Conservation (phyloP, 2,113 vertebrate genomes). For the Brachyhypopomus gauderio region DNA sequence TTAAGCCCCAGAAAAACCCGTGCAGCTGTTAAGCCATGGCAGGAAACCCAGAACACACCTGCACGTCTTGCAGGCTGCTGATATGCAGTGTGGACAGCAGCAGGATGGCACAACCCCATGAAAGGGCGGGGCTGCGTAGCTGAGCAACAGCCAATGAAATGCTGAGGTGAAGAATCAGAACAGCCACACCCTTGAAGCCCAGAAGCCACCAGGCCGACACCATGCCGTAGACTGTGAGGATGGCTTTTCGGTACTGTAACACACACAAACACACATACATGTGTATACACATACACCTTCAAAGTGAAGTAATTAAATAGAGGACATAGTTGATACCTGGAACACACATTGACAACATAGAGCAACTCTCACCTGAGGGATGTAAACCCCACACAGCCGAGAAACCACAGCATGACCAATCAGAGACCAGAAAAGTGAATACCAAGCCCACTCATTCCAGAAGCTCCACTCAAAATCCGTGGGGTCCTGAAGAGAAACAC, state of each 20-base stretch:
- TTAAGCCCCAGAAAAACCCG: neutral
- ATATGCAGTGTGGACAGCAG: conserved; percentile 84
- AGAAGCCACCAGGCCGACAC: conserved; percentile 82
- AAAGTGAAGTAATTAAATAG: neutral
- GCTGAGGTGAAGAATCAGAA: conserved; percentile 81
- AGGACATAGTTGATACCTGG: neutral
- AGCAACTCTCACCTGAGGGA: conserved; percentile 76
- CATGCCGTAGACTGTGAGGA: conserved; percentile 82
- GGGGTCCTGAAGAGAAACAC: conserved; percentile 77
- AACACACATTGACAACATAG: neutral
- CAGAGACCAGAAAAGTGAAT: conserved; percentile 81
- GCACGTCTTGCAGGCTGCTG: conserved; percentile 81
- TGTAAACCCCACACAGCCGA: conserved; percentile 70
- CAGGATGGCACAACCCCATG: conserved; percentile 83
- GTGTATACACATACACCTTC: neutral
- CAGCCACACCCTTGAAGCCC: conserved; percentile 79
- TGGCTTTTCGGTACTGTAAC: conserved; percentile 79
- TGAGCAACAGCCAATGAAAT: conserved; percentile 85
- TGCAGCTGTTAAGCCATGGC: neutral
- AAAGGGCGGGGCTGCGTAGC: conserved; percentile 75
- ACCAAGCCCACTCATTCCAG: conserved; percentile 90
- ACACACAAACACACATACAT: conserved; percentile 16
- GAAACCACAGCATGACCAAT: conserved; percentile 83
- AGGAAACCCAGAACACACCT: conserved; percentile 71
- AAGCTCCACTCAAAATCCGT: conserved; percentile 96